Conservation (phyloP, 1,140 invertebrate genomes). For the Phymorhynchus buccinoides region DNA sequence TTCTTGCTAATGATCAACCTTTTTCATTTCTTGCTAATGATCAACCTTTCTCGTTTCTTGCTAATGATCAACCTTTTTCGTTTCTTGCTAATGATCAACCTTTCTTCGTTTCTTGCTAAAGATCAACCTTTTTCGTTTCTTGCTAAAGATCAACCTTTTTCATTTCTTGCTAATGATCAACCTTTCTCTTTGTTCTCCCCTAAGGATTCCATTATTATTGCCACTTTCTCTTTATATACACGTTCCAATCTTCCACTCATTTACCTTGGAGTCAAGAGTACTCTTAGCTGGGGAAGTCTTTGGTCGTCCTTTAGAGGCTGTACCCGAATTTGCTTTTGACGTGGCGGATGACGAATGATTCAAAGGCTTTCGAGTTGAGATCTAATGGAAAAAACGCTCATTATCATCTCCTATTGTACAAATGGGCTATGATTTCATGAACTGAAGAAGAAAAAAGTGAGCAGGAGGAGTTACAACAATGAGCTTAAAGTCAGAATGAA, state of each 20-base stretch:
- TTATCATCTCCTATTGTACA: background rate
- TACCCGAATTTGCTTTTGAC: conserved; percentile 47
- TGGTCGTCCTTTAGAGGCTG: conserved; percentile 34
- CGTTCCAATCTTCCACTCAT: background rate
- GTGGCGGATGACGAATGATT: conserved; percentile 46
- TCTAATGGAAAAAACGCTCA: conserved; percentile 45
- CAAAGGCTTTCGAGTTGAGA: conserved; percentile 45
- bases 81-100: too few species aligned
- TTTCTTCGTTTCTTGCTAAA: too few species aligned
- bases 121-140: too few species aligned
- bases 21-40: too few species aligned
- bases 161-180: too few species aligned
- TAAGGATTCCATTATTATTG: too few species aligned
- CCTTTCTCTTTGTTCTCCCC: too few species aligned
- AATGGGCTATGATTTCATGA: background rate
- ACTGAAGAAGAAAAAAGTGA: background rate
- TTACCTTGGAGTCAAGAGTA: conserved; percentile 41
- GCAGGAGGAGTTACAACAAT: background rate
- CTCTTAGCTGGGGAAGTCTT: conserved; percentile 35
- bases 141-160: too few species aligned
- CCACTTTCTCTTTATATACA: too few species aligned
- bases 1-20: too few species aligned
- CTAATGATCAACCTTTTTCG: too few species aligned
- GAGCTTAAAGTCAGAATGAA: background rate
- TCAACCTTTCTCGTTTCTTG: too few species aligned